phyloP scores from a whole-genome alignment of 2,113 vertebrate genomes.

The Mirounga angustirostris region DNA sequence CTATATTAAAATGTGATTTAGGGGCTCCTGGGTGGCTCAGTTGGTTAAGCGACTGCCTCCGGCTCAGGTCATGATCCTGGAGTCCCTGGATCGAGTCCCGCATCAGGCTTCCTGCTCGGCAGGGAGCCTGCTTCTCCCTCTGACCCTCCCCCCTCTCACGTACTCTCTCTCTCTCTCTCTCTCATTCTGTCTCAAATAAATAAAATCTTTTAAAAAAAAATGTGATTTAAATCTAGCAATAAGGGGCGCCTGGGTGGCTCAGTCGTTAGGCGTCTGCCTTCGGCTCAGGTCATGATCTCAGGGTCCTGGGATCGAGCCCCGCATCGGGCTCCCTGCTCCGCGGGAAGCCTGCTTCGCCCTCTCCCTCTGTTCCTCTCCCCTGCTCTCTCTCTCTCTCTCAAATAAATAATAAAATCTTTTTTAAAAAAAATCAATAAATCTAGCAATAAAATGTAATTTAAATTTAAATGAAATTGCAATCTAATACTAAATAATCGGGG shows the following conservation, averaged over 20 bases:
- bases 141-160: not conserved
- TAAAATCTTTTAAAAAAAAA: not conserved
- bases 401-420: not conserved
- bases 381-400: not conserved
- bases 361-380: not conserved
- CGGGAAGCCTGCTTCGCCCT: not conserved
- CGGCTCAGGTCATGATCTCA: no score
- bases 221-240: not conserved
- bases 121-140: not conserved
- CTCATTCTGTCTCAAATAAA: no score
- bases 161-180: no score
- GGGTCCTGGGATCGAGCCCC: no score
- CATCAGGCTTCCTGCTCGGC: no score
- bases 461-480: not conserved
- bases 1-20: constrained; percentile 13
- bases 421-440: not conserved
- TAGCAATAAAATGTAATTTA: not conserved
- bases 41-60: no score
- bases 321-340: no score
- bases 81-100: no score
- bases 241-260: not conserved
- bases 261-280: no score
- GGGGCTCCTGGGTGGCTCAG: no score
- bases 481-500: not conserved
- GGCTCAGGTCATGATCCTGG: no score